Evolutionary conservation across 2,797 vertebrate species (phyloP).

Genomic region (Microchirus variegatus): DNA sequence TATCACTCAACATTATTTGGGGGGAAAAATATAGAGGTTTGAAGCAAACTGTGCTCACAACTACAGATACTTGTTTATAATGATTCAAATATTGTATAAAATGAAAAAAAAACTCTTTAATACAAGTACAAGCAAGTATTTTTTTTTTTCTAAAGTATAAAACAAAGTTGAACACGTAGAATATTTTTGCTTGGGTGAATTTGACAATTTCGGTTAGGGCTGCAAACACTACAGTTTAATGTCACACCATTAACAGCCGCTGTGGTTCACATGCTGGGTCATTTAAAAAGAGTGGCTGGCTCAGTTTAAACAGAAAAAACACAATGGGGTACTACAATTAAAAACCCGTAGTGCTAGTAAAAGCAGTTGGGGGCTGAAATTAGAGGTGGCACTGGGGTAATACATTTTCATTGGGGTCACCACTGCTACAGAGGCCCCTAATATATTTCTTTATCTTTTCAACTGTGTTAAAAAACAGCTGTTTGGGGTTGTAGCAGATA

Average conservation of each 20-base stretch:
- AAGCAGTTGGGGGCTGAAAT: conserved; percentile 72
- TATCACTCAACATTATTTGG: conserved; percentile 43
- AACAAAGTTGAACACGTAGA: too few species aligned
- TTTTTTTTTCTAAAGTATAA: too few species aligned
- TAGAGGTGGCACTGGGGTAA: conserved; percentile 74
- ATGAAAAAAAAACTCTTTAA: too few species aligned
- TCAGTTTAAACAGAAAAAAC: conserved; percentile 57
- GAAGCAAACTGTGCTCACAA: not conserved
- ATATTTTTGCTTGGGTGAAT: not conserved
- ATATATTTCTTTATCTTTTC: conserved; percentile 87
- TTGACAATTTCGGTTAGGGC: conserved; percentile 4
- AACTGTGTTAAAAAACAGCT: conserved; percentile 85
- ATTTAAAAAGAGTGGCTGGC: conserved; percentile 63
- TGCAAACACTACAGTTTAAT: conserved; percentile 3
- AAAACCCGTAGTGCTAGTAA: conserved; percentile 66
- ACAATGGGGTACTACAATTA: conserved; percentile 72
- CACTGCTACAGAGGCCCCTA: conserved; percentile 71
- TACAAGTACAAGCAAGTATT: too few species aligned
- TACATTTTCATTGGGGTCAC: conserved; percentile 83
- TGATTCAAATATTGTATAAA: too few species aligned
- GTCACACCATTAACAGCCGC: conserved; percentile 29
- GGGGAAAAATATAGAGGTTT: conserved; percentile 1
- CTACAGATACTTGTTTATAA: not conserved
- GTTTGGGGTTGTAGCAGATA: conserved; percentile 85
- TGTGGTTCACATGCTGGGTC: conserved; percentile 48